Evolutionary conservation across 2,113 vertebrate genomes (phyloP).

Genomic region (Nycticryphes semicollaris): DNA sequence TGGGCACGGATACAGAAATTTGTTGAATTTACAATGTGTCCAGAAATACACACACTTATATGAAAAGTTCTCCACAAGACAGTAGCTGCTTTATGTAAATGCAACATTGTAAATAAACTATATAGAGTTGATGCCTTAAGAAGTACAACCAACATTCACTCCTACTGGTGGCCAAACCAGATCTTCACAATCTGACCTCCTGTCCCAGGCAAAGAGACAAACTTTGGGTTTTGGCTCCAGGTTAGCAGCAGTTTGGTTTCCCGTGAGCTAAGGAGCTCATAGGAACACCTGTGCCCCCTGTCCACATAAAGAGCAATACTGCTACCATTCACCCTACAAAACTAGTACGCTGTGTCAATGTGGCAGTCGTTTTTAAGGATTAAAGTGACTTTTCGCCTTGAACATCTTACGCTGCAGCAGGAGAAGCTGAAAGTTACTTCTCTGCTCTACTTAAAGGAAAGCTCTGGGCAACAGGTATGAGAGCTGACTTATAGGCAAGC

Average conservation of each 20-base stretch:
- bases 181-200: background rate
- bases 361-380: background rate
- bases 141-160: background rate
- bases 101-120: background rate
- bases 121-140: accelerated
- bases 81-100: background rate
- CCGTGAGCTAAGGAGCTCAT: background rate
- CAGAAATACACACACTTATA: background rate
- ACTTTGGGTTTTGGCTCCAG: accelerated
- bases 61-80: background rate
- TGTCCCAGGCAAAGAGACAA: background rate
- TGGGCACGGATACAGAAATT: background rate
- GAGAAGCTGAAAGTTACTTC: background rate
- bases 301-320: background rate
- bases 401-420: background rate
- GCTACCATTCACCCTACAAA: background rate
- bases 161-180: background rate
- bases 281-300: background rate
- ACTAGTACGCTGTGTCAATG: accelerated
- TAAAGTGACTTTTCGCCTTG: background rate
- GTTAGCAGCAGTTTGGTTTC: background rate
- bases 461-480: background rate
- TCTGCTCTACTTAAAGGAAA: background rate
- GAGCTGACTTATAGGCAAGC: background rate
- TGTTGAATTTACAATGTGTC: background rate